These are phyloP conservation scores for Protodeltote pygarga DNA, from an alignment of 2,888 invertebrate species.

Conservation along the genomic window DNA sequence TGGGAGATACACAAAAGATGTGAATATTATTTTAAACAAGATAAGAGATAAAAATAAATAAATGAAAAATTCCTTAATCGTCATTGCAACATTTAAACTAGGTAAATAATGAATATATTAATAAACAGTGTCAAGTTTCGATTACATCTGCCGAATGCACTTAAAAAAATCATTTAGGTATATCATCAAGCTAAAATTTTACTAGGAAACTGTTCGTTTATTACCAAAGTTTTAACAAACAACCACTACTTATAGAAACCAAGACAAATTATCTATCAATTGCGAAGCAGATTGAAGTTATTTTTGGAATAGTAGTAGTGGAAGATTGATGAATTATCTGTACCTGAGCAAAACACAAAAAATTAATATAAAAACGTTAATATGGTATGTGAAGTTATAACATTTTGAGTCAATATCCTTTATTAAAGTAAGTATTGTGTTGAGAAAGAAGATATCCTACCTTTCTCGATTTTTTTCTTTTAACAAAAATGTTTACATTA, in stretches of 20 bases:
- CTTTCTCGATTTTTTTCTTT: no score
- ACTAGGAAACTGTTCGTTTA: slow-evolving; percentile 1
- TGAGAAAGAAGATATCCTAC: no score
- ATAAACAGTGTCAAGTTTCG: background rate
- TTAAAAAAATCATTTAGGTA: slow-evolving; percentile 2
- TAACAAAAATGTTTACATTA: no score
- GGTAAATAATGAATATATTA: background rate
- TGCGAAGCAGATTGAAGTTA: background rate
- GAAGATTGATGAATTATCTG: background rate
- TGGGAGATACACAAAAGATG: no score
- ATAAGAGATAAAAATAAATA: no score
- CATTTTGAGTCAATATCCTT: no score
- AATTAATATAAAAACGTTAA: background rate
- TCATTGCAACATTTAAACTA: background rate
- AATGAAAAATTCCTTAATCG: no score
- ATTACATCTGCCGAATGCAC: background rate
- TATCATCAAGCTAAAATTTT: slow-evolving; percentile 3
- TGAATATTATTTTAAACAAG: no score
- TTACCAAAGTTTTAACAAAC: background rate
- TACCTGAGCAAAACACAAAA: background rate
- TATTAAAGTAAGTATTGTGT: no score
- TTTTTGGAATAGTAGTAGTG: background rate
- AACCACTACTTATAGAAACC: background rate
- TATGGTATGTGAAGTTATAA: no score
- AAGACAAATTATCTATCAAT: slow-evolving; percentile 2